Percentiles rank a stretch among this genome's conserved stretches.
Conservation (phyloP, 2,888 invertebrate species). For the Philereme vetulata region DNA sequence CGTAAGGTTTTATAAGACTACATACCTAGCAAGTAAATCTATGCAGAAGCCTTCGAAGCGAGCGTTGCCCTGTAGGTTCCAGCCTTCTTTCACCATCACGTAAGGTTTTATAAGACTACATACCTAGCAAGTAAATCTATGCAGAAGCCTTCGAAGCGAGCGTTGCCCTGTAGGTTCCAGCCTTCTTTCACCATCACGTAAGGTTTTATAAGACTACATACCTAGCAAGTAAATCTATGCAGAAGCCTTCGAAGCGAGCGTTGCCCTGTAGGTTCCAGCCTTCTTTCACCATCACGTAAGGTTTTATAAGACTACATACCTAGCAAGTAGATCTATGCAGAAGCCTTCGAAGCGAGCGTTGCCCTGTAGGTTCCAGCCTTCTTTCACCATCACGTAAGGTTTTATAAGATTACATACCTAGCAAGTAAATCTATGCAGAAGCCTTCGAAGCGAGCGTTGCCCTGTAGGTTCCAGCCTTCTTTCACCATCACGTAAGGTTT, state of each 20-base stretch:
- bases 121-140: slow-evolving; percentile 89
- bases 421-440: slow-evolving; percentile 96
- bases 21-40: slow-evolving; percentile 87
- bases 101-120: slow-evolving; percentile 86
- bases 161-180: slow-evolving; percentile 93
- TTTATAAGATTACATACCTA: slow-evolving; percentile 57
- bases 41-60: slow-evolving; percentile 96
- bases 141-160: slow-evolving; percentile 95
- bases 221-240: slow-evolving; percentile 91
- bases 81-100: slow-evolving; percentile 94
- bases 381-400: slow-evolving; percentile 95
- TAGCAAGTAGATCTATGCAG: slow-evolving; percentile 93
- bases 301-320: slow-evolving; percentile 71
- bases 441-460: slow-evolving; percentile 94
- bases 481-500: slow-evolving; percentile 96
- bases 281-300: slow-evolving; percentile 95
- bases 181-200: slow-evolving; percentile 96
- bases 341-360: slow-evolving; percentile 95
- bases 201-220: slow-evolving; percentile 79
- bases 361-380: slow-evolving; percentile 92
- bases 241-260: slow-evolving; percentile 94
- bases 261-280: slow-evolving; percentile 94
- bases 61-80: slow-evolving; percentile 93
- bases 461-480: slow-evolving; percentile 92
- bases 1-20: slow-evolving; percentile 87